phyloP scores from a whole-genome alignment of 2,888 invertebrate species.

The Callyntrura guangdongensis region DNA sequence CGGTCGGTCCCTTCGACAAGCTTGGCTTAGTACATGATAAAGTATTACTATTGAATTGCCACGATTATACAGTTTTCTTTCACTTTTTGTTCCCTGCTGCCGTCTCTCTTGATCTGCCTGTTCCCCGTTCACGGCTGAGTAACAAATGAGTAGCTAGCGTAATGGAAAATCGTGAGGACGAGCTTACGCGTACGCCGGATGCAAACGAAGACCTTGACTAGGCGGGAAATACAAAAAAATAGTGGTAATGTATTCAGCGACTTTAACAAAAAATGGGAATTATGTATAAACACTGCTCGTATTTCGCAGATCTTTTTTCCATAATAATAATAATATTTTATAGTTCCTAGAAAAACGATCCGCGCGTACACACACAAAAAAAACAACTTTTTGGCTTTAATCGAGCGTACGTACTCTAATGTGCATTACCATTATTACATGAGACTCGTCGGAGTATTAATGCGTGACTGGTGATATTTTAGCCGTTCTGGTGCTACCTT shows the following conservation, averaged over 20 bases:
- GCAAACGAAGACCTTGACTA: conserved; percentile 49
- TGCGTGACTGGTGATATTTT: background rate
- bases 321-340: conserved; percentile 23
- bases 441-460: too few relatives aligned
- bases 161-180: conserved; percentile 59
- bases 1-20: too few relatives aligned
- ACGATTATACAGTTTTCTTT: background rate
- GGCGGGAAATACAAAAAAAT: conserved; percentile 34
- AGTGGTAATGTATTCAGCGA: conserved; percentile 1
- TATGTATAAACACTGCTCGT: background rate
- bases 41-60: background rate
- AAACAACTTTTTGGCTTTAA: conserved; percentile 1
- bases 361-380: background rate
- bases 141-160: conserved; percentile 59
- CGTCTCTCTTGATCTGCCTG: conserved; percentile 36
- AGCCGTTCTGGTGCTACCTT: background rate
- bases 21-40: background rate
- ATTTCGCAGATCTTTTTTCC: background rate
- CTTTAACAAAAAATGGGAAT: conserved; percentile 43
- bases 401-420: conserved; percentile 41
- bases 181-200: conserved; percentile 65
- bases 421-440: background rate
- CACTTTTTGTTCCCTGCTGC: conserved; percentile 20
- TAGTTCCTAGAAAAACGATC: conserved; percentile 25
- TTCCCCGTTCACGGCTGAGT: conserved; percentile 66